Base-by-base conservation (phyloP, 1,140 invertebrate species). In the Uloborus diversus region DNA sequence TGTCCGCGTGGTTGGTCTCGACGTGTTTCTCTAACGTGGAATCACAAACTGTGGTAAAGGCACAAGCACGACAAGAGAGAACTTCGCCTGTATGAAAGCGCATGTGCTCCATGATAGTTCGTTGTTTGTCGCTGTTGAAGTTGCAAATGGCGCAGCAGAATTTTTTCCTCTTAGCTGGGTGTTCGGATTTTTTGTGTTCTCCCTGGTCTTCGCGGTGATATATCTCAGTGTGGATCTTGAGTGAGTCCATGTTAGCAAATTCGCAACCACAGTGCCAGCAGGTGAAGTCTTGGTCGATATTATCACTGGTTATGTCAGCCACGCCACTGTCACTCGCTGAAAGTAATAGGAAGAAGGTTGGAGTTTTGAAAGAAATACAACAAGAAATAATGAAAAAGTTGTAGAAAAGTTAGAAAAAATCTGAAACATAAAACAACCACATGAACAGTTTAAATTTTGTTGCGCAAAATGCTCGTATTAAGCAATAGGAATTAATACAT, bases 221-320 rank as follows among this genome's bases (percentile, higher is more conserved):
- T 61, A 86, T 85, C 68, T 85, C 85, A 75, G 87, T 85, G 83
- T 89, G 88, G 9, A 84, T 86, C 59, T 86, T 85, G 9, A 89
- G 83, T 5, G 88, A 89, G 23, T 85, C 83, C 75, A 87, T 86
- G 83, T 89, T 86, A 73, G 86, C 85, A 84, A 89, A 88, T 80
- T 89, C 88, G 83, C 88, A 88, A 78, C 88, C 89, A 85, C 89
- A 89, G 70, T 85, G 84, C 61, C 83, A 84, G 82, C 87, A 90
- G 85, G 82, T 79, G 20, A 82, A 81, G 33, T 89, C 88, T 28
- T 65, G 62, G 23, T 78, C 73, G 13, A 32, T 61, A 35, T 66
- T 47, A 27, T 61, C 56, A 20, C 56, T 69, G 2, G 35, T 23
- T 1, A 68, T 17, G 20, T 79, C 76, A 0, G 53, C 23, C 27